phyloP scores from a whole-genome alignment of 2,797 vertebrate genomes.

The Vespertilio murinus region DNA sequence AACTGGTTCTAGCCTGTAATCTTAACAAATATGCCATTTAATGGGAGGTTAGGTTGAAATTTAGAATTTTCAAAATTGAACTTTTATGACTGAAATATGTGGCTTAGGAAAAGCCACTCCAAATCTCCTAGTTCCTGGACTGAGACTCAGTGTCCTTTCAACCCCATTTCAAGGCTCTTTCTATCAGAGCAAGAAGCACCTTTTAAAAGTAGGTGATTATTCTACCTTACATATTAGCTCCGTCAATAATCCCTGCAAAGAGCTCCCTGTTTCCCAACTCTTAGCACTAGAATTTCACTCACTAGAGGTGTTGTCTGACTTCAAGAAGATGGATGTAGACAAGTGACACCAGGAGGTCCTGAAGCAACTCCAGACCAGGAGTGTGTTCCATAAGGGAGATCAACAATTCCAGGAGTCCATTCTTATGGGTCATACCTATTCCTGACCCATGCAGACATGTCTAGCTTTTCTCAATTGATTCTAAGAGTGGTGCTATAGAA shows the following conservation, averaged over 20 bases:
- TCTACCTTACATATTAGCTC: background rate
- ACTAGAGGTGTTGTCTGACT: background rate
- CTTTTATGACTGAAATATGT: background rate
- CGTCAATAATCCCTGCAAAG: background rate
- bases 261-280: background rate
- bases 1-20: background rate
- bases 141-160: background rate
- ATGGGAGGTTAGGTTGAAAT: background rate
- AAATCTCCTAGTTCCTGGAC: fast-evolving
- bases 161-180: background rate
- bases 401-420: background rate
- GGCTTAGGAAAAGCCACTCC: background rate
- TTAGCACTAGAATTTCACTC: background rate
- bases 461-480: background rate
- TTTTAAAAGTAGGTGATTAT: background rate
- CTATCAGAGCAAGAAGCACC: background rate
- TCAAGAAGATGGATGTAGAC: background rate
- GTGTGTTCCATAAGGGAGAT: background rate
- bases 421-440: background rate
- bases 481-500: background rate
- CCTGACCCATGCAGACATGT: background rate
- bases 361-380: background rate
- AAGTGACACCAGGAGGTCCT: background rate
- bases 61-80: background rate
- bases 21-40: background rate